Percentiles rank a stretch among this genome's conserved stretches.
Evolutionary conservation across 2,113 vertebrate genomes (phyloP).

Genomic region (Pavo muticus): DNA sequence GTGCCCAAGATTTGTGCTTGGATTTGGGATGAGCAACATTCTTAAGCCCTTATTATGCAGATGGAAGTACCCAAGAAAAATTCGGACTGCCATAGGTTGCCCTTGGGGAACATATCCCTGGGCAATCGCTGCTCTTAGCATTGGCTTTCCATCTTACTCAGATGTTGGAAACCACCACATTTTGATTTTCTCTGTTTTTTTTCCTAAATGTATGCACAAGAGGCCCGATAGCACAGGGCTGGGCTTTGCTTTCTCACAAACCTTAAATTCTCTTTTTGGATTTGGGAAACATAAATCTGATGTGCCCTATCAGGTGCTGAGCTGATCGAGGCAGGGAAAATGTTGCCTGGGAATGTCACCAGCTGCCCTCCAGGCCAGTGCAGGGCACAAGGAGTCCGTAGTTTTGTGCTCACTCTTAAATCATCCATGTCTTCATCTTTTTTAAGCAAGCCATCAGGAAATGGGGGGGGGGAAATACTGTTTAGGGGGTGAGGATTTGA

Average conservation of each 20-base stretch:
- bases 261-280: fast-evolving
- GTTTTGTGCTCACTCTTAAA: neutral
- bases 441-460: neutral
- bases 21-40: neutral
- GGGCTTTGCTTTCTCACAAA: neutral
- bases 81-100: fast-evolving
- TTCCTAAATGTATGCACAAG: neutral
- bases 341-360: neutral
- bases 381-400: neutral
- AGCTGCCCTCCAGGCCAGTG: fast-evolving
- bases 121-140: neutral
- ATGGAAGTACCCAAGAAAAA: neutral
- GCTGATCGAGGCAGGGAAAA: neutral
- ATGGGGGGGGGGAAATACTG: neutral
- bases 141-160: neutral
- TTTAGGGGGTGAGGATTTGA: neutral
- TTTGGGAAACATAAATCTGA: neutral
- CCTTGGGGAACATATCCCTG: fast-evolving
- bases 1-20: neutral
- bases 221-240: neutral
- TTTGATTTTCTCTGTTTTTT: neutral
- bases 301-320: neutral
- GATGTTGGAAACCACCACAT: neutral
- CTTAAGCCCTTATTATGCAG: fast-evolving
- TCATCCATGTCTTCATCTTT: neutral